These are phyloP conservation scores for Terebella lapidaria DNA, from an alignment of 2,888 invertebrate genomes.

Conservation along the genomic window DNA sequence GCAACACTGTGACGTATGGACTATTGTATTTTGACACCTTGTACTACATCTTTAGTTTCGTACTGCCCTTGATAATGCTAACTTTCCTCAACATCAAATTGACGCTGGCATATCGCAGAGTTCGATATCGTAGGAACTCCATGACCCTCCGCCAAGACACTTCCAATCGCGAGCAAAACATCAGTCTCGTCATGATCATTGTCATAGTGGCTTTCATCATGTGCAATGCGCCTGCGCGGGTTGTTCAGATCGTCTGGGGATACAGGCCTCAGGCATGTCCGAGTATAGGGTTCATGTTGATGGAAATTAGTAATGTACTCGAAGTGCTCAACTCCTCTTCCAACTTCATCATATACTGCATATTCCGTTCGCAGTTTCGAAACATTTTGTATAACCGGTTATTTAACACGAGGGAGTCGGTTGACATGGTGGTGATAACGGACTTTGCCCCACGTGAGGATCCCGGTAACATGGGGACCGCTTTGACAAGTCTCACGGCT, in stretches of 20 bases:
- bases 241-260: slow-evolving; percentile 15
- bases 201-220: slow-evolving; percentile 26
- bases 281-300: slow-evolving; percentile 18
- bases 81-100: slow-evolving; percentile 21
- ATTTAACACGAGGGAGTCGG: too few species aligned
- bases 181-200: slow-evolving; percentile 27
- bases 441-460: too few species aligned
- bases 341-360: slow-evolving; percentile 24
- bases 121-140: slow-evolving; percentile 10
- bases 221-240: slow-evolving; percentile 24
- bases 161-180: slow-evolving; percentile 23
- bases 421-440: too few species aligned
- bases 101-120: slow-evolving; percentile 23
- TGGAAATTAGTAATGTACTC: slow-evolving; percentile 25
- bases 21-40: slow-evolving; percentile 20
- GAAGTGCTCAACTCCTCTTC: slow-evolving; percentile 26
- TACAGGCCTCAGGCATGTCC: slow-evolving; percentile 18
- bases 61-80: slow-evolving; percentile 22
- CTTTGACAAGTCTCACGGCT: too few species aligned
- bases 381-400: too few species aligned
- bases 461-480: too few species aligned
- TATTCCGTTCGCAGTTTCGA: slow-evolving; percentile 23
- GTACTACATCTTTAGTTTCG: slow-evolving; percentile 23
- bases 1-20: slow-evolving; percentile 15
- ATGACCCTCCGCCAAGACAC: slow-evolving; percentile 18